A percentile compares a stretch with the other conserved stretches of the same genome.
Conservation (phyloP, 1,140 invertebrate genomes). For the Drosophila mauritiana region DNA sequence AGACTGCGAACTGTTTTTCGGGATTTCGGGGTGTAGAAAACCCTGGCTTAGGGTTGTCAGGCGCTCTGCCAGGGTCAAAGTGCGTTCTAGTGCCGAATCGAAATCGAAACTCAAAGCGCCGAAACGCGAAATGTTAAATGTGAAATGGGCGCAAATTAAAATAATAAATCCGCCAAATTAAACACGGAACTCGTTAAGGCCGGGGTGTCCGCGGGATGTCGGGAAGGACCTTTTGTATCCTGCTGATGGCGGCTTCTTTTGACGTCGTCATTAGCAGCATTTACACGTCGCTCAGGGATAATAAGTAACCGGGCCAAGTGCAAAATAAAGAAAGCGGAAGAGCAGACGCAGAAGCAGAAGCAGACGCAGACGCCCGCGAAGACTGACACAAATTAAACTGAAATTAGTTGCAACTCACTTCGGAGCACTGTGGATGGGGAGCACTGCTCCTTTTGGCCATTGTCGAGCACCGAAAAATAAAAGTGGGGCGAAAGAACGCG, state of each 20-base stretch:
- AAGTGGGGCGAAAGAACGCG: conserved; percentile 2
- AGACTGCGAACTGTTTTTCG: neutral
- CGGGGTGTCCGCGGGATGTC: neutral
- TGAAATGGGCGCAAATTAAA: conserved; percentile 77
- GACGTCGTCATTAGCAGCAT: conserved; percentile 82
- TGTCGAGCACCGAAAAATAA: conserved; percentile 7
- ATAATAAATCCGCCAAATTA: conserved; percentile 79
- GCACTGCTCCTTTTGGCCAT: conserved; percentile 3
- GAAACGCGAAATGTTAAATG: conserved; percentile 1
- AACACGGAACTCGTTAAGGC: conserved; percentile 73
- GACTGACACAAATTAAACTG: conserved; percentile 81
- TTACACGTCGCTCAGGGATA: conserved; percentile 77
- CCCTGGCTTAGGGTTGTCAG: neutral
- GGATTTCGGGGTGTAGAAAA: neutral
- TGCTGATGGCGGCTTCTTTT: conserved; percentile 48
- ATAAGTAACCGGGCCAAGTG: conserved; percentile 67
- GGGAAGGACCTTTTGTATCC: conserved; percentile 50
- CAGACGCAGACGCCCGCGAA: conserved; percentile 28
- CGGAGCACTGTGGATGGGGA: conserved; percentile 1
- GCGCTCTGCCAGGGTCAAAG: neutral
- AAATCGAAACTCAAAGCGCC: conserved; percentile 62
- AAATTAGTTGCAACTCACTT: conserved; percentile 81
- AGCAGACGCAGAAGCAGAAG: conserved; percentile 1
- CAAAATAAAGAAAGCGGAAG: conserved; percentile 52
- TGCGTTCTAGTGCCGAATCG: conserved; percentile 67